Evolutionary conservation across 1,140 invertebrate species (phyloP).

Genomic region (Sinella curviseta): DNA sequence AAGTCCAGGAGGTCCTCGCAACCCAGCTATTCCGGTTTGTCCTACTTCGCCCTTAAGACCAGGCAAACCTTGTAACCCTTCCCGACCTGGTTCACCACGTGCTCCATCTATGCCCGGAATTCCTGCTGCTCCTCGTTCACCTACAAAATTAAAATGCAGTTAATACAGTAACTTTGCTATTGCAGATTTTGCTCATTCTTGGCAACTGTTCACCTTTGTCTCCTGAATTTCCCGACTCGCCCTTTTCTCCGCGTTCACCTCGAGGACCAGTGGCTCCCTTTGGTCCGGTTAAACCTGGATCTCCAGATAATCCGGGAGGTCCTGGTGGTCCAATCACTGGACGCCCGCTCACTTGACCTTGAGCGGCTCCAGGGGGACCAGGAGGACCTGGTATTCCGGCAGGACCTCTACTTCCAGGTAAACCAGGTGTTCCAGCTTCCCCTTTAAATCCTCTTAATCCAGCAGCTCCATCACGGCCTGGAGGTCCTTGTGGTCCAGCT

Average conservation of each 20-base stretch:
- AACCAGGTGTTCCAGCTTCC: conserved; percentile 36
- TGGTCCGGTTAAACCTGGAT: conserved; percentile 50
- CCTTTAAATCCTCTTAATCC: conserved; percentile 45
- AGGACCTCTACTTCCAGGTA: conserved; percentile 36
- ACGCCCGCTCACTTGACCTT: conserved; percentile 33
- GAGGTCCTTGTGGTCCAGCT: conserved; percentile 50
- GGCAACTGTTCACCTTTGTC: conserved; percentile 43
- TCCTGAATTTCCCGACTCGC: conserved; percentile 42
- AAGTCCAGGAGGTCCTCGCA: conserved; percentile 52
- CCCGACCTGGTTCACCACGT: conserved; percentile 51
- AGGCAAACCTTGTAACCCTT: conserved; percentile 53
- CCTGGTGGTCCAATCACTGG: conserved; percentile 51
- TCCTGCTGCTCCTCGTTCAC: conserved; percentile 52
- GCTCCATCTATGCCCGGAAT: conserved; percentile 41
- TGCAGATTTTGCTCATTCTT: neutral
- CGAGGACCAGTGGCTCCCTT: conserved; percentile 52
- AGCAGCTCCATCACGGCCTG: conserved; percentile 48
- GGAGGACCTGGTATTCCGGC: conserved; percentile 34
- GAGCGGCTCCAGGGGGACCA: conserved; percentile 37
- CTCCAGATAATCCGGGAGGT: conserved; percentile 34
- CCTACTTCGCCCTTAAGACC: conserved; percentile 53
- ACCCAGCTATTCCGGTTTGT: conserved; percentile 52
- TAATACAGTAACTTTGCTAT: neutral
- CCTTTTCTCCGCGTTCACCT: conserved; percentile 46
- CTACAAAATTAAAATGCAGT: conserved; percentile 25